phyloP scores from a whole-genome alignment of 1,140 invertebrate genomes.

The Lanistes nyassanus region DNA sequence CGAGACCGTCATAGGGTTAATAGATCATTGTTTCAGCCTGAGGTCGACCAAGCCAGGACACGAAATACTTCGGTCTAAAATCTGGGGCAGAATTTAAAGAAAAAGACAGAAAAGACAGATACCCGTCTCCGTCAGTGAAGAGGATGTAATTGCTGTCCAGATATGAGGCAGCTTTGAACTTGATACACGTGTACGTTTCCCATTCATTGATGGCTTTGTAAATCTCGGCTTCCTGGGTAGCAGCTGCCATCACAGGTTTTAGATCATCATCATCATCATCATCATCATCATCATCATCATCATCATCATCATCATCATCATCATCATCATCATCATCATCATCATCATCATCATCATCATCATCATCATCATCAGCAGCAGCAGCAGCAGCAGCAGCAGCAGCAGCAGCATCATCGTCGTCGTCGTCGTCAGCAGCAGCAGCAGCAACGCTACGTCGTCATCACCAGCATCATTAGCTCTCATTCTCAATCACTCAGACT shows the following conservation, averaged over 20 bases:
- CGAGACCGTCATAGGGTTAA: too few species aligned
- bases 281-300: conserved; percentile 10
- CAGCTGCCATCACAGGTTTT: neutral
- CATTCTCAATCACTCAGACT: too few species aligned
- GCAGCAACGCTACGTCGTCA: too few species aligned
- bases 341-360: neutral
- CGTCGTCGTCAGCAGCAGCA: too few species aligned
- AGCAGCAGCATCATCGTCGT: too few species aligned
- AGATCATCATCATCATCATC: neutral
- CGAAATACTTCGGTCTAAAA: too few species aligned
- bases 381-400: too few species aligned
- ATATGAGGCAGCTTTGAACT: conserved; percentile 21
- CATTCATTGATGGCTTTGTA: conserved; percentile 37
- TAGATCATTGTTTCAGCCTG: too few species aligned
- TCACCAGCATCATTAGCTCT: too few species aligned
- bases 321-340: conserved; percentile 1
- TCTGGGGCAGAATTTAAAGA: too few species aligned
- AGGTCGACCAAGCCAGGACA: too few species aligned
- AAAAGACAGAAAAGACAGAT: neutral
- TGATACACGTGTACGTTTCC: conserved; percentile 41
- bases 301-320: neutral
- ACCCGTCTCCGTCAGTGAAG: conserved; percentile 40
- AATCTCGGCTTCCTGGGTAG: conserved; percentile 8
- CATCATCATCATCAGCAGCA: too few species aligned
- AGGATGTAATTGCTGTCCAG: conserved; percentile 28